Base-by-base conservation (phyloP, 2,113 vertebrate species). In the Morone chrysops region DNA sequence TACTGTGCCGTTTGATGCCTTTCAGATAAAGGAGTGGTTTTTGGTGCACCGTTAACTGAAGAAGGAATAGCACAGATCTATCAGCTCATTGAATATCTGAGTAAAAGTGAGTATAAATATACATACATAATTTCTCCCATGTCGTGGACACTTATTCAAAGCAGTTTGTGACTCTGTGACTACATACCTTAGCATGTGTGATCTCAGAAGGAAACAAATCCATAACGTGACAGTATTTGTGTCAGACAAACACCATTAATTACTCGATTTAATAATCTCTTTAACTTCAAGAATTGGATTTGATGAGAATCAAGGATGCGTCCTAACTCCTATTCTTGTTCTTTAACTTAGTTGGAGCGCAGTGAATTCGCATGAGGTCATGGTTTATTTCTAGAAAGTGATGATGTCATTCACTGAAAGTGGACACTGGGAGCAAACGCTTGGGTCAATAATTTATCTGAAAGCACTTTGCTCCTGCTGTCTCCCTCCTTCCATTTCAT, bases 51-150 rank as follows among this genome's bases (percentile, higher is more conserved):
- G 0, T 86, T 99, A 92, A 99, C 98, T 4, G 98, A 99, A 91
- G 98, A 99, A 94, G 98, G 98, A 92, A 99, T 99, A 63, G 97
- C 97, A 51, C 98, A 98, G 86, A 97, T 99, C 87, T 98, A 97
- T 83, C 98, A 99, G 81, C 96, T 99, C 45, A 98, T 99, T 10
- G 97, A 98, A 41, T 99, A 97, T 87, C 95, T 99, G 78, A 96
- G 96, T 88, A 99, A 98, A 96, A 97, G 98, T 98, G 90, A 97
- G 97, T 94, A 81, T 78, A 3, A 6, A 57, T 22, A 9, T 63
- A 14, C 31, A 14, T 25, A 0, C 48, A 45, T 66, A 43, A 38
- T 2, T 6, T 20, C 0, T 78, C 36, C 22, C 50, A 66, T 63
- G 0, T 41, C 2, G 2, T 65, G 18, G 17, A 18, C 63, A 14